Conservation (phyloP, 1,140 invertebrate genomes). For the Cherax quadricarinatus region DNA sequence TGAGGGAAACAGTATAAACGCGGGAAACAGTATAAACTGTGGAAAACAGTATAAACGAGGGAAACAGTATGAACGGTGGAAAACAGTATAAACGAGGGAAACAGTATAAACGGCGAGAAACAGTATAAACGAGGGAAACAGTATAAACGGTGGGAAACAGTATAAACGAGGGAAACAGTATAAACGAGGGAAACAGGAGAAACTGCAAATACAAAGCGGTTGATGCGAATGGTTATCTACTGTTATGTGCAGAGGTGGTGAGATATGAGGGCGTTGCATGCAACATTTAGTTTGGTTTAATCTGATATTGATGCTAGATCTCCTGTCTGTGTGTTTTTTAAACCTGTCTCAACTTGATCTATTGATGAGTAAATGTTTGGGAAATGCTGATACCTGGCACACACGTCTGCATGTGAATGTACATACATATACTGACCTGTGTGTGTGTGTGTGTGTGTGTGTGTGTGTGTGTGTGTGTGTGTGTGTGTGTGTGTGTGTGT, state of each 20-base stretch:
- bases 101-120: too few relatives aligned
- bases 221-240: neutral
- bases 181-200: neutral
- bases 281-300: neutral
- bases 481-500: slow-evolving; percentile 32
- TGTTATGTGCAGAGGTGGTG: neutral
- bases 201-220: neutral
- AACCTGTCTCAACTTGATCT: too few relatives aligned
- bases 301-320: neutral
- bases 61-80: neutral
- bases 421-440: neutral
- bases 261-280: neutral
- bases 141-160: neutral
- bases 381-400: too few relatives aligned
- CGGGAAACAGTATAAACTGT: neutral
- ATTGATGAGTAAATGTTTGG: too few relatives aligned
- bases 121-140: neutral
- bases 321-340: neutral
- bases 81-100: too few relatives aligned
- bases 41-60: too few relatives aligned
- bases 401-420: neutral
- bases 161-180: neutral
- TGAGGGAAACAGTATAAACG: too few relatives aligned
- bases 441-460: neutral
- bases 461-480: slow-evolving; percentile 22